A percentile compares a stretch with the other conserved stretches of the same genome.
Conservation (phyloP, 2,888 invertebrate genomes). For the Cephus pygmeus region DNA sequence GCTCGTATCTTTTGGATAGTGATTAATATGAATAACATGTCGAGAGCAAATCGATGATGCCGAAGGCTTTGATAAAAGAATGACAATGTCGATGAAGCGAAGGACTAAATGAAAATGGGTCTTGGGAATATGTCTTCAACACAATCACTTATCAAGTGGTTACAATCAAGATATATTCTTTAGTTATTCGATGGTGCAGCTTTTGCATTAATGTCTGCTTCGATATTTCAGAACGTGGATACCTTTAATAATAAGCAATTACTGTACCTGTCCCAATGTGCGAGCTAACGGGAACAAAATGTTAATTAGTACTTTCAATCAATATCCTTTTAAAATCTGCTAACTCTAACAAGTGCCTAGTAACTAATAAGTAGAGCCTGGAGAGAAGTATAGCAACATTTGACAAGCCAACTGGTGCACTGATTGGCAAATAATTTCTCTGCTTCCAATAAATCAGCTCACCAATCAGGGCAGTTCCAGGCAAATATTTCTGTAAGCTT, state of each 20-base stretch:
- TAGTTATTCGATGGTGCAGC: background rate
- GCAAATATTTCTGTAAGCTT: background rate
- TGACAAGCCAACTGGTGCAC: background rate
- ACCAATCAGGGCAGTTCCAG: too few relatives aligned
- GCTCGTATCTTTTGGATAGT: background rate
- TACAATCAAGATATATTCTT: conserved; percentile 3
- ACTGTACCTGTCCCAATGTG: conserved; percentile 64
- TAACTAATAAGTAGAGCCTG: conserved; percentile 29
- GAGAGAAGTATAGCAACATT: background rate
- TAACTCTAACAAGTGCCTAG: conserved; percentile 17
- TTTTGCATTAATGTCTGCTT: background rate
- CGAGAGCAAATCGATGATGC: background rate
- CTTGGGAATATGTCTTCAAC: background rate
- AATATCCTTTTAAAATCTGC: background rate
- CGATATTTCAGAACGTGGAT: conserved; percentile 12
- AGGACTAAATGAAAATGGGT: background rate
- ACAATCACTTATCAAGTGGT: background rate
- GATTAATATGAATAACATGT: background rate
- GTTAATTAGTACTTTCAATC: conserved; percentile 44
- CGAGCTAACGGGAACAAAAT: conserved; percentile 61
- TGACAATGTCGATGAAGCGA: background rate
- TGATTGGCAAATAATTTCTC: background rate
- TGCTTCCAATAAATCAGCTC: background rate
- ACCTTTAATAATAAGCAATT: conserved; percentile 36
- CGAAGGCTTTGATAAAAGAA: background rate